Percentiles rank a stretch among this genome's conserved stretches.
Evolutionary conservation across 30 jellyfish, hydroid and myxozoan genomes (phyloP).

Genomic region (Rhopilema esculentum): DNA sequence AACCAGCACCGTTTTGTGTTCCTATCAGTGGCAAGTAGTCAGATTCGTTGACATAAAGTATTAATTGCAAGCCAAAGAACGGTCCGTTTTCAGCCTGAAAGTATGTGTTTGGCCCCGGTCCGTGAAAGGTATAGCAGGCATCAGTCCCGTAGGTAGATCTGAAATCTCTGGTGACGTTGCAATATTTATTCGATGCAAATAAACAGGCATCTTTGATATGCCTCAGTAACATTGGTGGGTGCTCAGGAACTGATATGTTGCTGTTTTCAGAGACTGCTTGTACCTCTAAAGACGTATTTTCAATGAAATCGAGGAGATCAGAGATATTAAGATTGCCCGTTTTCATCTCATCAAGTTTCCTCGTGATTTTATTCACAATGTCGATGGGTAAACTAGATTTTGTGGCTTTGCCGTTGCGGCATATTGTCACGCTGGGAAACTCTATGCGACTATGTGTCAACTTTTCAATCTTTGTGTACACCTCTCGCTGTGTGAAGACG

Average conservation of each 20-base stretch:
- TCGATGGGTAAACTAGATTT: slow-evolving; percentile 17
- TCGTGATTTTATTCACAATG: background rate
- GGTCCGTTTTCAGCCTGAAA: slow-evolving; percentile 53
- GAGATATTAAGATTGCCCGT: background rate
- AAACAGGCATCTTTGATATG: slow-evolving; percentile 7
- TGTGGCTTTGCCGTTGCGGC: slow-evolving; percentile 41
- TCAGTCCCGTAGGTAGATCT: slow-evolving; percentile 17
- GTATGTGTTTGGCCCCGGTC: background rate
- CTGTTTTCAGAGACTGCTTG: slow-evolving; percentile 29
- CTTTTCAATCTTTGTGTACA: slow-evolving; percentile 15
- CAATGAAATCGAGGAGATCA: background rate
- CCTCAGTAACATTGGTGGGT: slow-evolving; percentile 41
- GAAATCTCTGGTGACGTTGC: slow-evolving; percentile 48
- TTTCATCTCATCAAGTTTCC: slow-evolving; percentile 5
- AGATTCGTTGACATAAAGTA: slow-evolving; percentile 39
- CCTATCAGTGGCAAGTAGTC: slow-evolving; percentile 49
- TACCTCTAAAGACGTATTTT: slow-evolving; percentile 1
- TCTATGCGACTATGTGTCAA: background rate
- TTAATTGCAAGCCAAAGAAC: slow-evolving; percentile 29
- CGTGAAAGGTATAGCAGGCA: slow-evolving; percentile 47
- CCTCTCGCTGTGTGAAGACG: slow-evolving; percentile 24
- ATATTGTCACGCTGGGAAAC: slow-evolving; percentile 65
- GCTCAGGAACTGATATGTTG: slow-evolving; percentile 19
- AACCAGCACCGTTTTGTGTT: slow-evolving; percentile 49
- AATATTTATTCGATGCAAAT: slow-evolving; percentile 2